Conservation (phyloP, 2,113 vertebrate genomes). For the Fregetta grallaria region DNA sequence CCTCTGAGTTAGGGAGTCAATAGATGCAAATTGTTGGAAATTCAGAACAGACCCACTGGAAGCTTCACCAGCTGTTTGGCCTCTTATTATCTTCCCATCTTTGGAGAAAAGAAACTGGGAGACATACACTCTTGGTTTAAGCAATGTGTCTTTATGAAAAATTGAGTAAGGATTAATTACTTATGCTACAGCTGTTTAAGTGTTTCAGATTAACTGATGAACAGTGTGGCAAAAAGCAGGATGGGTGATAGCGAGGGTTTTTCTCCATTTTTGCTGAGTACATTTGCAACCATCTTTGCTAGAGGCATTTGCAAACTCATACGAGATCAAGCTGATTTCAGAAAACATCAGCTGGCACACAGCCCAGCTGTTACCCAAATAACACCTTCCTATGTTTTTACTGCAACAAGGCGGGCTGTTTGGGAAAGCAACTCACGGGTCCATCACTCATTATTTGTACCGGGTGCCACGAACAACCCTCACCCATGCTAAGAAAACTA, state of each 20-base stretch:
- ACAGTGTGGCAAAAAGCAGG: not conserved
- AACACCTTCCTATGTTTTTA: not conserved
- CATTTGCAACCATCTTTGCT: not conserved
- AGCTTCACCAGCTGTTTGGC: not conserved
- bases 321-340: not conserved
- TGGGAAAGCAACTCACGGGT: fast-evolving
- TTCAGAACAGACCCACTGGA: not conserved
- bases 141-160: not conserved
- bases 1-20: not conserved
- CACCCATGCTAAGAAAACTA: not conserved
- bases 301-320: not conserved
- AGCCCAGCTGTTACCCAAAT: not conserved
- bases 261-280: not conserved
- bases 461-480: not conserved
- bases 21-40: not conserved
- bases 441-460: not conserved
- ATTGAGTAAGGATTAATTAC: not conserved
- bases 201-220: not conserved
- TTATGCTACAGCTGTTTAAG: not conserved
- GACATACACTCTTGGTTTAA: not conserved
- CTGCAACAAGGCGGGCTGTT: not conserved
- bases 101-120: not conserved
- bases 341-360: not conserved
- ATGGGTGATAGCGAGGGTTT: fast-evolving
- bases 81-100: not conserved